Conservation (phyloP, 2,113 vertebrate species). For the Nothobranchius furzeri region DNA sequence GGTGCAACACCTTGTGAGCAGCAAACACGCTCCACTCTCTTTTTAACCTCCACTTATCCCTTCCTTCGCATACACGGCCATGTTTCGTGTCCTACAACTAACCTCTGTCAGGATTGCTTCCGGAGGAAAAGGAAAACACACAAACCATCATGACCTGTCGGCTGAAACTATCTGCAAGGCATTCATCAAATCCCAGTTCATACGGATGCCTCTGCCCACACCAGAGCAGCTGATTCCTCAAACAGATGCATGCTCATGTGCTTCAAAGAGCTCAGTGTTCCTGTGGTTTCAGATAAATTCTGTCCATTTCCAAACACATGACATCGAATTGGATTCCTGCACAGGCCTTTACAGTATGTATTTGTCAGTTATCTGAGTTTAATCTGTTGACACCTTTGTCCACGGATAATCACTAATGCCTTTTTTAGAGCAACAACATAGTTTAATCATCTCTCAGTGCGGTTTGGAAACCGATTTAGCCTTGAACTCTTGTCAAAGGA, state of each 20-base stretch:
- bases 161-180: slow-evolving; percentile 42
- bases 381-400: not conserved
- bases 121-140: slow-evolving; percentile 9
- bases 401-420: not conserved
- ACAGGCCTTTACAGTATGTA: slow-evolving; percentile 18
- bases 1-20: slow-evolving; percentile 46
- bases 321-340: slow-evolving; percentile 21
- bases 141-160: slow-evolving; percentile 43
- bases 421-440: not conserved
- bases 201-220: slow-evolving; percentile 23
- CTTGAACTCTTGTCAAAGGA: not conserved
- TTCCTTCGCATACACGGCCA: slow-evolving; percentile 36
- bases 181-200: slow-evolving; percentile 54
- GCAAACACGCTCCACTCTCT: slow-evolving; percentile 50
- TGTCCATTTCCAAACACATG: slow-evolving; percentile 24
- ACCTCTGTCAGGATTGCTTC: slow-evolving; percentile 54
- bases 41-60: slow-evolving; percentile 63
- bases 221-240: slow-evolving; percentile 45
- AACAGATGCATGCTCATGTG: slow-evolving; percentile 51
- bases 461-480: not conserved
- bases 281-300: slow-evolving; percentile 23
- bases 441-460: slow-evolving; percentile 2
- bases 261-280: slow-evolving; percentile 46
- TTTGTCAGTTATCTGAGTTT: slow-evolving; percentile 4
- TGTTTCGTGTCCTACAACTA: slow-evolving; percentile 62